Evolutionary conservation across 2,113 vertebrate species (phyloP).

Genomic region (Martes martes): DNA sequence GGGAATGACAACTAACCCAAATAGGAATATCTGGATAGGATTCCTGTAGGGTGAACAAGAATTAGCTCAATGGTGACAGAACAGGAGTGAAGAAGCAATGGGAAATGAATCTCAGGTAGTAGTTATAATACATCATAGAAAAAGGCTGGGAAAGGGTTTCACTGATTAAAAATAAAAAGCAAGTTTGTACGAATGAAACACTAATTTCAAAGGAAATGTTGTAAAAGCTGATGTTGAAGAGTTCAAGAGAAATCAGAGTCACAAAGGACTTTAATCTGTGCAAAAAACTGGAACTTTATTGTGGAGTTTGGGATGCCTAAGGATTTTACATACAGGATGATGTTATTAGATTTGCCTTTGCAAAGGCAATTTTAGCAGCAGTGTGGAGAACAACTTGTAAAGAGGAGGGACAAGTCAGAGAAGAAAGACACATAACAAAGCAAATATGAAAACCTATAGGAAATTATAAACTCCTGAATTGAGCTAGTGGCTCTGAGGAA

Average conservation of each 20-base stretch:
- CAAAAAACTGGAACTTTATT: not conserved
- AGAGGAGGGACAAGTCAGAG: rapidly evolving
- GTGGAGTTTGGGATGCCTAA: not conserved
- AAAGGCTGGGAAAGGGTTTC: not conserved
- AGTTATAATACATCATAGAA: not conserved
- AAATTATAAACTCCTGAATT: not conserved
- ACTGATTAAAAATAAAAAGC: not conserved
- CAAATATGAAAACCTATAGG: not conserved
- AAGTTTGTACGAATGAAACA: not conserved
- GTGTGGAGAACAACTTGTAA: not conserved
- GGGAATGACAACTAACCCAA: not conserved
- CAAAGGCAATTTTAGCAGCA: not conserved
- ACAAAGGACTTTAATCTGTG: not conserved
- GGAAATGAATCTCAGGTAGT: not conserved
- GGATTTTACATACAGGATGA: not conserved
- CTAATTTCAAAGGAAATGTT: not conserved
- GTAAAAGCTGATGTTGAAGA: not conserved
- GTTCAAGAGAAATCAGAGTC: not conserved
- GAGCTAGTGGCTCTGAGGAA: not conserved
- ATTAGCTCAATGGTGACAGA: not conserved
- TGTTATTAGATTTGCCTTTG: not conserved
- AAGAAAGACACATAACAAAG: not conserved
- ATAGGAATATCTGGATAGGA: not conserved
- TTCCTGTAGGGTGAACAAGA: not conserved
- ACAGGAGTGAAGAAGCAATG: not conserved